Conservation (phyloP, 2,888 invertebrate species). For the Oscheius onirici region DNA sequence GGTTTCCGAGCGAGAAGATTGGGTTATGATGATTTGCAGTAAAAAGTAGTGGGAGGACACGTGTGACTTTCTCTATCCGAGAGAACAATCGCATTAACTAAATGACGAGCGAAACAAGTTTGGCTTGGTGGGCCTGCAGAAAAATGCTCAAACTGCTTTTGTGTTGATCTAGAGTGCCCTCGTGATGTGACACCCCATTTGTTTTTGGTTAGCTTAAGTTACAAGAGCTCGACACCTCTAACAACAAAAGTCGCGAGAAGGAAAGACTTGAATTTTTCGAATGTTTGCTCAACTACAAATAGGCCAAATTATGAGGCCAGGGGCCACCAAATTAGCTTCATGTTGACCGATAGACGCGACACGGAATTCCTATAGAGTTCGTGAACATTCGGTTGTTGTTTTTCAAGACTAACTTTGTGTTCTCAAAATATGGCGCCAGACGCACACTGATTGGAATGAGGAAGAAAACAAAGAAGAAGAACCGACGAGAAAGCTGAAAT, state of each 20-base stretch:
- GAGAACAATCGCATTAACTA: constrained; percentile 28
- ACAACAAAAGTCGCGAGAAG: too few relatives aligned
- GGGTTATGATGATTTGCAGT: constrained; percentile 2
- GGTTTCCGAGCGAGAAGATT: not conserved
- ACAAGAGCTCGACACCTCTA: too few relatives aligned
- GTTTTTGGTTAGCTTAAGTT: too few relatives aligned
- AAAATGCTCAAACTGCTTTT: not conserved
- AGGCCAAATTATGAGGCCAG: constrained; percentile 1
- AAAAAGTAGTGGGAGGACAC: not conserved
- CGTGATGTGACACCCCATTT: too few relatives aligned
- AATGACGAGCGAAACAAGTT: constrained; percentile 24
- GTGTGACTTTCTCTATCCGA: constrained; percentile 27
- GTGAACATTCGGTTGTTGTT: not conserved
- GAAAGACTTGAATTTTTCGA: too few relatives aligned
- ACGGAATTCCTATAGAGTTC: not conserved
- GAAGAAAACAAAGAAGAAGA: not conserved
- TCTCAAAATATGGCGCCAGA: too few relatives aligned
- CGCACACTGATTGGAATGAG: not conserved
- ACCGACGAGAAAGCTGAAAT: too few relatives aligned
- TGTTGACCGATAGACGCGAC: not conserved
- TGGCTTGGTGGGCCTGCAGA: constrained; percentile 12
- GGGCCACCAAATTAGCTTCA: constrained; percentile 25
- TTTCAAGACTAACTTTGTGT: not conserved
- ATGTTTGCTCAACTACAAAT: not conserved
- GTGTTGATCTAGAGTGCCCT: too few relatives aligned